Evolutionary conservation across 2,797 vertebrate species (phyloP).

Genomic region (Pogoniulus pusillus): DNA sequence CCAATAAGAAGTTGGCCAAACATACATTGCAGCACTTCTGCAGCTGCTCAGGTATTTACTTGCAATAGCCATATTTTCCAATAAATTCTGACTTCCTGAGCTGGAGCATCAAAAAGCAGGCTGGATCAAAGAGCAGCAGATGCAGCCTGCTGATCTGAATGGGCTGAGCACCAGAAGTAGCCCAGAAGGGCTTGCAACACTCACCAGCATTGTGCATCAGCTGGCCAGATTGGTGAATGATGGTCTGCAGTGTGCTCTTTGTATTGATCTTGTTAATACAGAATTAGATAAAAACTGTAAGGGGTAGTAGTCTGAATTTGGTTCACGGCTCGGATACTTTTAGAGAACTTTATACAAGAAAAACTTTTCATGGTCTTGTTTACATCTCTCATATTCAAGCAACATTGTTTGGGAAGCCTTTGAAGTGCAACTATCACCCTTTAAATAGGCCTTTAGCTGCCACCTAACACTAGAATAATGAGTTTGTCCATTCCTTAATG

Average conservation of each 20-base stretch:
- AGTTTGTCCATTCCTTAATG: neutral
- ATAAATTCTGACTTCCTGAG: neutral
- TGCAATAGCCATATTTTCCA: neutral
- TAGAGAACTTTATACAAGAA: neutral
- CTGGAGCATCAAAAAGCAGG: neutral
- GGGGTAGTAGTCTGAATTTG: neutral
- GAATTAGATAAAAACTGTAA: neutral
- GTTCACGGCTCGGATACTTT: neutral
- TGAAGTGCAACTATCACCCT: neutral
- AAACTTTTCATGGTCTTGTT: neutral
- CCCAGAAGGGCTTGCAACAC: neutral
- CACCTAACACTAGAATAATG: neutral
- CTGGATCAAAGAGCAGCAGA: neutral
- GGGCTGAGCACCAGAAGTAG: neutral
- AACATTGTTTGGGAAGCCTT: neutral
- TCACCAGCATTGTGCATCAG: neutral
- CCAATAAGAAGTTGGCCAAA: neutral
- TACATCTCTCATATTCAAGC: neutral
- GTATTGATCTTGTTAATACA: neutral
- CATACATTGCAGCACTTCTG: neutral
- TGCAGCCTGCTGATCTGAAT: neutral
- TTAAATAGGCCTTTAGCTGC: neutral
- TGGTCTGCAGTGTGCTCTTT: neutral
- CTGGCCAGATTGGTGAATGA: neutral
- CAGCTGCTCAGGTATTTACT: slow-evolving; percentile 11